Conservation (phyloP, 2,113 vertebrate genomes). For the Hemiscyllium ocellatum region DNA sequence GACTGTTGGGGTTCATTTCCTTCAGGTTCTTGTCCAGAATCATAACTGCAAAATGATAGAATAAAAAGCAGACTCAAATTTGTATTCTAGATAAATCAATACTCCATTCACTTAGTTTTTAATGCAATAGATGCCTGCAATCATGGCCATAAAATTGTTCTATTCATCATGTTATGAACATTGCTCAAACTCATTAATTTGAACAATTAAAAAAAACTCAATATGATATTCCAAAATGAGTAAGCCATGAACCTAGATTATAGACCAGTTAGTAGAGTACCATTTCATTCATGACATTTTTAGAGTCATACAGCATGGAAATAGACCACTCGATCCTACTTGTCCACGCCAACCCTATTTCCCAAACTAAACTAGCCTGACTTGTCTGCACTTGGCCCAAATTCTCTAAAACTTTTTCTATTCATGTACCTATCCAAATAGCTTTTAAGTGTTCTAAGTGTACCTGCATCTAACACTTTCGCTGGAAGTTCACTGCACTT, state of each 20-base stretch:
- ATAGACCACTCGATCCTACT: no score
- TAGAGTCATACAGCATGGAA: no score
- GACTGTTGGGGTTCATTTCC: constrained; percentile 65
- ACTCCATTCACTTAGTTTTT: neutral
- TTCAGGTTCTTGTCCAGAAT: constrained; percentile 80
- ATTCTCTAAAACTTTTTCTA: no score
- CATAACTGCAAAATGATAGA: constrained; percentile 61
- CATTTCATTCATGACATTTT: neutral
- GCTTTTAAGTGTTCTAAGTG: no score
- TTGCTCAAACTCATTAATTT: neutral
- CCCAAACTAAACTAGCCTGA: no score
- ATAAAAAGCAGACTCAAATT: neutral
- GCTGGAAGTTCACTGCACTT: no score
- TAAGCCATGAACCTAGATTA: neutral
- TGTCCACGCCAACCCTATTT: no score
- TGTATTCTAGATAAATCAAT: neutral
- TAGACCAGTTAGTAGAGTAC: neutral
- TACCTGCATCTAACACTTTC: no score
- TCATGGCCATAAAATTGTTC: neutral
- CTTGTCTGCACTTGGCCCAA: no score
- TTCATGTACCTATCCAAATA: no score
- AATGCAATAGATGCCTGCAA: neutral
- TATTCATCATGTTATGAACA: neutral
- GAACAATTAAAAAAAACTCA: neutral
- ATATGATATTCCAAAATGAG: neutral